Conservation (phyloP, 2,113 vertebrate species). For the Pomatostomus ruficeps region DNA sequence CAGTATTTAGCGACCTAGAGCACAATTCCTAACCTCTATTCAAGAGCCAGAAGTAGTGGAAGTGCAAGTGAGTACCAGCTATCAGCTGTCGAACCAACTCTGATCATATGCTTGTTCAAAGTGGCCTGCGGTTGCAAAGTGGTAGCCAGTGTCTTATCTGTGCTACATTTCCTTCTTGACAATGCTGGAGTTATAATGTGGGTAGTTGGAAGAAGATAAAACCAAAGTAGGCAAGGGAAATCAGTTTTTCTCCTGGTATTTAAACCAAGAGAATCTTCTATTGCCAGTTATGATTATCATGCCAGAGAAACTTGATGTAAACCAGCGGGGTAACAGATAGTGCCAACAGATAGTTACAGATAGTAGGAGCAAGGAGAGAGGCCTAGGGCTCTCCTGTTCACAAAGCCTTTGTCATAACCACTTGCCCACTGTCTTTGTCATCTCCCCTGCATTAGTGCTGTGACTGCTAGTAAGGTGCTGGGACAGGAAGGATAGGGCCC, state of each 20-base stretch:
- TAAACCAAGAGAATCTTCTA: neutral
- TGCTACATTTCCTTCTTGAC: neutral
- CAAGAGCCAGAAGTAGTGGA: neutral
- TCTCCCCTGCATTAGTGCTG: neutral
- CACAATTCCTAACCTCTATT: neutral
- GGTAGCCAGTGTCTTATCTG: neutral
- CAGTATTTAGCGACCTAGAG: neutral
- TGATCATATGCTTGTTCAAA: neutral
- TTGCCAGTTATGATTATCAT: fast-evolving
- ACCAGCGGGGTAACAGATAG: neutral
- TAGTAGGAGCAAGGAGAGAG: neutral
- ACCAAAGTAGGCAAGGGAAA: neutral
- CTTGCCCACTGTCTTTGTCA: neutral
- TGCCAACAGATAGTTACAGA: neutral
- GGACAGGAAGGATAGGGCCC: neutral
- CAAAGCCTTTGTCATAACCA: neutral
- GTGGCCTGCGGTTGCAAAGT: neutral
- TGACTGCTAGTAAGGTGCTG: neutral
- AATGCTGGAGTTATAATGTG: neutral
- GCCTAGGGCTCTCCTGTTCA: neutral
- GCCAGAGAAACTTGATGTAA: neutral
- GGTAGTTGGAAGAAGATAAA: neutral
- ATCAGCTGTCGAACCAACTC: neutral
- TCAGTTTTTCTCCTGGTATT: neutral
- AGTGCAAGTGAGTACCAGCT: neutral